phyloP scores from a whole-genome alignment of 2,888 invertebrate species.

The Napeogenes inachia region DNA sequence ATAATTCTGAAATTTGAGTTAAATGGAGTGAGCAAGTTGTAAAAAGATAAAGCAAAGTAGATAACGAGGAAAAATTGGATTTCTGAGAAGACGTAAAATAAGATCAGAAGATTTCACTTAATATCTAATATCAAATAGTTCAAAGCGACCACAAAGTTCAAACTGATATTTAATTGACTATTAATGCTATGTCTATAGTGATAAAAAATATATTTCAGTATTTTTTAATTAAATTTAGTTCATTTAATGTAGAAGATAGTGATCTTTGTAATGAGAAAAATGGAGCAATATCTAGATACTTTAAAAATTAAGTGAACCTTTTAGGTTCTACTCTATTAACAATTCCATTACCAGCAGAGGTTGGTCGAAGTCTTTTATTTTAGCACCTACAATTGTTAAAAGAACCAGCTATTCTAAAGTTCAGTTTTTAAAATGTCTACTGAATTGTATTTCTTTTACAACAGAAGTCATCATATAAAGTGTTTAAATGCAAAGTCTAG shows the following conservation, averaged over 20 bases:
- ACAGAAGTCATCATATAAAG: too few species aligned
- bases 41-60: too few species aligned
- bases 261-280: slow-evolving; percentile 14
- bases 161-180: neutral
- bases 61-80: too few species aligned
- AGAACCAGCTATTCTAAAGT: neutral
- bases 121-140: too few species aligned
- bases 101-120: too few species aligned
- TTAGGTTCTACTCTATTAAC: slow-evolving; percentile 23
- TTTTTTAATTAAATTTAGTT: neutral
- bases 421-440: neutral
- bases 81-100: too few species aligned
- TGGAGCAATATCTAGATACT: slow-evolving; percentile 14
- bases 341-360: slow-evolving; percentile 25
- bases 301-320: slow-evolving; percentile 22
- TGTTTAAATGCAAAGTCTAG: too few species aligned
- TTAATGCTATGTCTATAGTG: neutral
- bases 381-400: neutral
- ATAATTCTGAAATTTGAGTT: too few species aligned
- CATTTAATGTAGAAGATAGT: slow-evolving; percentile 2
- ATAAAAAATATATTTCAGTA: neutral
- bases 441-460: neutral
- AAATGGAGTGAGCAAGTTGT: too few species aligned
- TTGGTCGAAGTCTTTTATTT: slow-evolving; percentile 14
- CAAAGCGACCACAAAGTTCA: neutral